phyloP scores from a whole-genome alignment of 1,140 invertebrate species.

The Cataglyphis hispanica region DNA sequence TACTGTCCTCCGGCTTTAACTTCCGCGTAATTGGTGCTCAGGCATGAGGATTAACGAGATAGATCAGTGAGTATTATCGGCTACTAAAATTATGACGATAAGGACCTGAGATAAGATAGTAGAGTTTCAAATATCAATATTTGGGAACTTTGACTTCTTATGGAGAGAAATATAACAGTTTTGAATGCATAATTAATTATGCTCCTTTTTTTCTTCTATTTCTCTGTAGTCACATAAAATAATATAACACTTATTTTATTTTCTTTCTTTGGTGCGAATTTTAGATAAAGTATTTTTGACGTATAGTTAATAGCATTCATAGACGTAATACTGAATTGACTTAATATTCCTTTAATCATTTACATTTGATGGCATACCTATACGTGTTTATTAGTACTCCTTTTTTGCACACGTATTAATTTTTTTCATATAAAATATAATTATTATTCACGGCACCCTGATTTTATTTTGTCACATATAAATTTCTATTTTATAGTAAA shows the following conservation, averaged over 20 bases:
- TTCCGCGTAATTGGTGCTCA: constrained; percentile 8
- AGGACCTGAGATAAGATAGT: neutral
- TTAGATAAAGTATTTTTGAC: neutral
- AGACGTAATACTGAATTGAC: neutral
- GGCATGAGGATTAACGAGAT: neutral
- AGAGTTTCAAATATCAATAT: neutral
- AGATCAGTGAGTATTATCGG: neutral
- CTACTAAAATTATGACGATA: neutral
- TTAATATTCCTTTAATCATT: neutral
- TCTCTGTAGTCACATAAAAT: neutral
- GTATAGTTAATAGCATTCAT: neutral
- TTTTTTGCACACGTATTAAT: neutral
- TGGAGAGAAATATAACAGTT: neutral
- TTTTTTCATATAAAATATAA: constrained; percentile 8
- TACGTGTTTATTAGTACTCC: neutral
- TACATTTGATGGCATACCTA: neutral
- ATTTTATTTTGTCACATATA: neutral
- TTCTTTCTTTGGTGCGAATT: neutral
- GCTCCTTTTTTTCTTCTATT: neutral
- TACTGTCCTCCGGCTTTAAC: constrained; percentile 61
- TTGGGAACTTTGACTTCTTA: neutral
- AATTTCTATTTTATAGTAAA: neutral
- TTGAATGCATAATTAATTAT: neutral
- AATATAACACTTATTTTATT: neutral
- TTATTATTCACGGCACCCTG: neutral